phyloP scores from a whole-genome alignment of 1,140 invertebrate genomes.

The Oncopodura yosiiana region DNA sequence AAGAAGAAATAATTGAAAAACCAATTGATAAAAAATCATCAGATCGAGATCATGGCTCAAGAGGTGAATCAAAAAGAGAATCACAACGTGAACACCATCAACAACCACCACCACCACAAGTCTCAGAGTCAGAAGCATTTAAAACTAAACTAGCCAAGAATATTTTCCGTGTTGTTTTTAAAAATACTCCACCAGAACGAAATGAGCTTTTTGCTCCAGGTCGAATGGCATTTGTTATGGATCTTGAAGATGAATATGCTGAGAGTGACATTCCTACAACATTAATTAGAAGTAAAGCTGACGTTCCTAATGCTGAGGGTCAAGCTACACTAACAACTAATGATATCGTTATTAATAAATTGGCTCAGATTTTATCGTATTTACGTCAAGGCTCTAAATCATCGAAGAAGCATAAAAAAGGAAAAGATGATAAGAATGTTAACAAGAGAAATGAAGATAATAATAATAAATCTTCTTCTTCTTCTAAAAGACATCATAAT shows the following conservation, averaged over 20 bases:
- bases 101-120: background rate
- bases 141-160: constrained; percentile 66
- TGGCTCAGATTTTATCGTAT: constrained; percentile 94
- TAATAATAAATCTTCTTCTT: background rate
- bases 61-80: background rate
- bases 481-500: background rate
- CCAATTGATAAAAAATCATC: constrained; percentile 2
- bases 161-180: constrained; percentile 52
- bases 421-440: constrained; percentile 47
- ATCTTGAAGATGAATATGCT: constrained; percentile 80
- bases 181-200: constrained; percentile 46
- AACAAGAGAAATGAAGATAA: constrained; percentile 34
- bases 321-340: constrained; percentile 79
- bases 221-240: constrained; percentile 96
- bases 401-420: constrained; percentile 64
- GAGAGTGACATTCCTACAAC: constrained; percentile 94
- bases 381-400: constrained; percentile 67
- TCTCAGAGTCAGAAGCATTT: constrained; percentile 45
- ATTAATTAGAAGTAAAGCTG: constrained; percentile 85
- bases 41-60: constrained; percentile 9
- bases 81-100: background rate
- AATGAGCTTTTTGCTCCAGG: constrained; percentile 94
- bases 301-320: constrained; percentile 67
- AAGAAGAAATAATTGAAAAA: constrained; percentile 51
- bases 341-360: constrained; percentile 91